Conservation (phyloP, 2,888 invertebrate genomes). For the Zaprionus obscuricornis region DNA sequence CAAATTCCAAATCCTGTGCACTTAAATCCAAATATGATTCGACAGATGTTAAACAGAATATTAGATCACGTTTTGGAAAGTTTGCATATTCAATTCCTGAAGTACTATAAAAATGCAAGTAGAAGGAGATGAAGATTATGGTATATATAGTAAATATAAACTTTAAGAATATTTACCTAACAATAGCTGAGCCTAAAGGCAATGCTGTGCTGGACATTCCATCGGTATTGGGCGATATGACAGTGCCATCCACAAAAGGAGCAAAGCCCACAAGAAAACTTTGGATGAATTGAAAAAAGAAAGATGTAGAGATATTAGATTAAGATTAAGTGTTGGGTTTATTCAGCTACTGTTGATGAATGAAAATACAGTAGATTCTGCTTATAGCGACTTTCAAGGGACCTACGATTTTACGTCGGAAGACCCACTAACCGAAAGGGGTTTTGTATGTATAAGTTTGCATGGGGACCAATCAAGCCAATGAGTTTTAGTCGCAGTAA, state of each 20-base stretch:
- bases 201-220: constrained; percentile 78
- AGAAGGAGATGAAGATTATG: neutral
- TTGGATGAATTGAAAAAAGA: no score
- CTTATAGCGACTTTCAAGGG: no score
- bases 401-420: no score
- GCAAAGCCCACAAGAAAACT: constrained; percentile 94
- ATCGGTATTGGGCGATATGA: constrained; percentile 86
- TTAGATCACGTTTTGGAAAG: constrained; percentile 91
- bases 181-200: constrained; percentile 83
- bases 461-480: no score
- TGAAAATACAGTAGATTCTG: no score
- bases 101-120: constrained; percentile 80
- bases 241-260: constrained; percentile 96
- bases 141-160: no score
- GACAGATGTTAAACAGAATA: constrained; percentile 92
- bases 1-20: constrained; percentile 94
- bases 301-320: neutral
- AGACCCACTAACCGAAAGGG: no score
- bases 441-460: no score
- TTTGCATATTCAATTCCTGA: constrained; percentile 92
- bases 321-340: neutral
- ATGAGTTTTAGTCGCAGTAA: no score
- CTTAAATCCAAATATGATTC: constrained; percentile 93
- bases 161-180: constrained; percentile 83
- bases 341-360: no score